Conservation (phyloP, 2,113 vertebrate genomes). For the Illadopsis cleaveri region DNA sequence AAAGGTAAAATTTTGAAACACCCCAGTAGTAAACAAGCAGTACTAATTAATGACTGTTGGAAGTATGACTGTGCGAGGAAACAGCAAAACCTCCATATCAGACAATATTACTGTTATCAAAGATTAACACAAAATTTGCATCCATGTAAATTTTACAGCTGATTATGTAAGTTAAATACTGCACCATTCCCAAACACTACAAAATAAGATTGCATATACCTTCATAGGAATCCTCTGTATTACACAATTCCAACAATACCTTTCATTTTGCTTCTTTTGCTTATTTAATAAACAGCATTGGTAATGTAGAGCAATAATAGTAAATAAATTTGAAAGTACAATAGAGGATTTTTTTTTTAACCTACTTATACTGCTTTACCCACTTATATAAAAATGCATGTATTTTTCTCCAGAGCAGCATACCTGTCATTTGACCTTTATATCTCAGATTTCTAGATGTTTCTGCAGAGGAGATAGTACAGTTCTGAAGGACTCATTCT, state of each 20-base stretch:
- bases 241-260: not conserved
- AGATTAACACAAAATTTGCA: not conserved
- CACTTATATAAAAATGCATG: not conserved
- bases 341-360: not conserved
- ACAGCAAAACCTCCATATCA: not conserved
- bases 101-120: not conserved
- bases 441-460: not conserved
- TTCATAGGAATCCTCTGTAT: not conserved
- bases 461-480: not conserved
- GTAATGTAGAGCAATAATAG: not conserved
- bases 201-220: not conserved
- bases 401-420: not conserved
- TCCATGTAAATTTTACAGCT: not conserved
- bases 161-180: not conserved
- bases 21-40: not conserved
- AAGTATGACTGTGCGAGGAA: accelerated
- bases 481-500: not conserved
- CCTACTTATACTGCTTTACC: not conserved
- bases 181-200: not conserved
- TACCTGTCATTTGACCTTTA: not conserved
- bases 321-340: not conserved
- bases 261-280: not conserved
- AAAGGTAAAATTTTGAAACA: not conserved
- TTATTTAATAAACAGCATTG: not conserved
- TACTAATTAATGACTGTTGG: not conserved